A percentile compares a stretch with the other conserved stretches of the same genome.
phyloP scores from a whole-genome alignment of 2,113 vertebrate species.

The Myotis lucifugus region DNA sequence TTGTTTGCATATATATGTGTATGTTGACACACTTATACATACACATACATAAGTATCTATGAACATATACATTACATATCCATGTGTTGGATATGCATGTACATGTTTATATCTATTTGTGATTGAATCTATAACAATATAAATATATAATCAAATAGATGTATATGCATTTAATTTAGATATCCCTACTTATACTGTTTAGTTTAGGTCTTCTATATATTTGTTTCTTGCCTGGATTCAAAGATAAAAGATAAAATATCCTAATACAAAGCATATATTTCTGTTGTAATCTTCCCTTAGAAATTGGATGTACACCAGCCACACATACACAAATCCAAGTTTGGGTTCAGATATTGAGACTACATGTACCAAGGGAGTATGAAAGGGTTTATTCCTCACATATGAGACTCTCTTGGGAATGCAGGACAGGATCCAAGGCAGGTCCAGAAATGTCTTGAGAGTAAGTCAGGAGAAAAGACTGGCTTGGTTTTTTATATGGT shows the following conservation, averaged over 20 bases:
- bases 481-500: background rate
- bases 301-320: background rate
- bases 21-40: background rate
- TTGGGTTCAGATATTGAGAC: background rate
- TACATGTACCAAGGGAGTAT: background rate
- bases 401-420: background rate
- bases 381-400: background rate
- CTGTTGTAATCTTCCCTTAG: background rate
- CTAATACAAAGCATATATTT: background rate
- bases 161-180: background rate
- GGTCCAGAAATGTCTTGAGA: background rate
- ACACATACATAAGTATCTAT: background rate
- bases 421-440: background rate
- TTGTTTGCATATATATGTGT: background rate
- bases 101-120: background rate
- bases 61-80: background rate
- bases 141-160: background rate
- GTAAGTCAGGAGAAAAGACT: background rate
- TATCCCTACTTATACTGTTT: background rate
- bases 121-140: background rate
- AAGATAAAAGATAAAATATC: background rate
- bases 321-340: background rate
- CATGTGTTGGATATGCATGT: background rate
- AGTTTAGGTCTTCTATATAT: background rate
- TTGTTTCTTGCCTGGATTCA: background rate